A percentile compares a stretch with the other conserved stretches of the same genome.
Conservation (phyloP, 2,113 vertebrate species). For the Sisor rabdophorus region DNA sequence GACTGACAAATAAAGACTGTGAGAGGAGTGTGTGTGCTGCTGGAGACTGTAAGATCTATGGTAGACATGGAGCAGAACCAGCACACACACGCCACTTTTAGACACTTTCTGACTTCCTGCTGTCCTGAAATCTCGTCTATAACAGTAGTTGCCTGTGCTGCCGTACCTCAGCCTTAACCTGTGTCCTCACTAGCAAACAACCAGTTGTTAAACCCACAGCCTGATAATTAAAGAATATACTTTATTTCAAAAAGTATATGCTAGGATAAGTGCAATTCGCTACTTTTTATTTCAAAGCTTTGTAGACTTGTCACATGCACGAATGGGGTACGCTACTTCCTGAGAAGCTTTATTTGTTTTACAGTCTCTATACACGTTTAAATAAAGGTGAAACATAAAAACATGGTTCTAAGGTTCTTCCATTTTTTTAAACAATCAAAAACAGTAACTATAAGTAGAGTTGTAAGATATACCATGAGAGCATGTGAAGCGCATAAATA, state of each 20-base stretch:
- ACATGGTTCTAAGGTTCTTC: neutral
- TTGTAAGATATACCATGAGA: too few relatives aligned
- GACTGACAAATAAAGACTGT: neutral
- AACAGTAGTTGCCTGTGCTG: conserved; percentile 16
- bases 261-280: neutral
- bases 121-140: conserved; percentile 31
- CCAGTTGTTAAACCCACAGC: neutral
- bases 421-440: too few relatives aligned
- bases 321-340: neutral
- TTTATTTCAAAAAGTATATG: neutral
- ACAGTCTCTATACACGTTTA: neutral
- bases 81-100: conserved; percentile 33
- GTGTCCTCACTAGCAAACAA: neutral
- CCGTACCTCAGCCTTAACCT: neutral
- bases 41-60: neutral
- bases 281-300: too few relatives aligned
- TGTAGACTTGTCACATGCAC: neutral
- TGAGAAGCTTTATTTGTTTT: neutral
- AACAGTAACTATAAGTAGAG: neutral
- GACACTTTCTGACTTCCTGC: conserved; percentile 44
- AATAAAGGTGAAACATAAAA: neutral
- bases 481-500: too few relatives aligned
- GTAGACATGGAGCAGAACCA: conserved; percentile 9
- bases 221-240: neutral
- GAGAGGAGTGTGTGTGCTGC: neutral